Evolutionary conservation across 2,888 invertebrate genomes (phyloP), one percentile per base, ranked within the genome.

Genomic region (Drosophila pegasa): DNA sequence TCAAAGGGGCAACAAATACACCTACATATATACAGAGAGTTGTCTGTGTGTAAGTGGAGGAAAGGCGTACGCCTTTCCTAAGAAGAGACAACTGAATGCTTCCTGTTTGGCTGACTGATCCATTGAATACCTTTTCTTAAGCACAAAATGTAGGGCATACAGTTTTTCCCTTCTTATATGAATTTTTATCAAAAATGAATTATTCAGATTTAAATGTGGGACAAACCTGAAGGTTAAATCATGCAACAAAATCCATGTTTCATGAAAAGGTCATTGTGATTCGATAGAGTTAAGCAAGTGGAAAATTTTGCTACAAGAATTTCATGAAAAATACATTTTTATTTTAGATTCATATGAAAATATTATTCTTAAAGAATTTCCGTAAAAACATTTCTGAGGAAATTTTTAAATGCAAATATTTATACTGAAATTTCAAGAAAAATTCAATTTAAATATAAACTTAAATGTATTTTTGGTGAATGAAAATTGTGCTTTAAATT

Each of bases 1-100:
- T 31, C 27, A 62, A 59, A 65, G 57, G 38, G 66, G 71, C 48
- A 47, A 60, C 52, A 48, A 47, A 7, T 47, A 7, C 22, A n/a
- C 41, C n/a, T n/a, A 14, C 6, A 41, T 27, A 12, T 45, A 18
- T 18, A 41, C 7, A 6, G 7, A 20, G n/a, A n/a, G n/a, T 31
- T 45, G 29, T 29, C 2, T 48, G 8, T 20, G 22, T 14, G n/a
- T 33, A 48, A 58, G 31, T 29, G 27, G 43, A 54, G 29, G 12
- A 2, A 4, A 47, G 7, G 20, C 8, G 33, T 48, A 45, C 45
- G 18, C 27, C 18, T n/a, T n/a, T n/a, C n/a, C n/a, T n/a, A n/a
- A n/a, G n/a, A 29, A 29, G 27, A 45, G 45, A 45, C 29, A 29
- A 45, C 2, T 12, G 27, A 45, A 10, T 18, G 45, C 12, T 27